Percentiles rank a stretch among this genome's conserved stretches.
phyloP scores from a whole-genome alignment of 2,888 invertebrate genomes.

The Tachystola acroxantha region DNA sequence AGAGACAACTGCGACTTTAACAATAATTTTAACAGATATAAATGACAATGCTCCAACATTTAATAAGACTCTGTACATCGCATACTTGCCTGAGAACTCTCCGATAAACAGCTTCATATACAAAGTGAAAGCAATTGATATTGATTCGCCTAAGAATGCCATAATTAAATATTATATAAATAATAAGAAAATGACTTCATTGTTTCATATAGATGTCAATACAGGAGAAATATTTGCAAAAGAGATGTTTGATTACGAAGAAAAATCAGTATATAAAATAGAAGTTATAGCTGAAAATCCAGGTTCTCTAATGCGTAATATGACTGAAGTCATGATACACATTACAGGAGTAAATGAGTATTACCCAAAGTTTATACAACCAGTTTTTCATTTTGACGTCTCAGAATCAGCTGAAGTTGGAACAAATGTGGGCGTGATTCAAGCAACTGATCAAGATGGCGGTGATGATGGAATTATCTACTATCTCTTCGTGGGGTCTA shows the following conservation, averaged over 20 bases:
- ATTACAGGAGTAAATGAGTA: conserved; percentile 93
- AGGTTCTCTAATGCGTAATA: conserved; percentile 87
- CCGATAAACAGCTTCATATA: conserved; percentile 86
- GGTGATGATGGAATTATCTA: conserved; percentile 93
- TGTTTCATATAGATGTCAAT: conserved; percentile 87
- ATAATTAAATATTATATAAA: conserved; percentile 90
- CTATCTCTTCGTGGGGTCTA: conserved; percentile 95
- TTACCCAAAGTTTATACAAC: conserved; percentile 91
- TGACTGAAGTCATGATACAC: conserved; percentile 84
- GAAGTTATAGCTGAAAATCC: conserved; percentile 92
- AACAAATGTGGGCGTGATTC: conserved; percentile 89
- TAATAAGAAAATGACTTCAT: conserved; percentile 85
- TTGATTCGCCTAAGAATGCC: conserved; percentile 92
- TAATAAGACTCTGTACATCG: conserved; percentile 86
- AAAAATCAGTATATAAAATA: conserved; percentile 84
- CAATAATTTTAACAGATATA: conserved; percentile 92
- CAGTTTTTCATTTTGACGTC: conserved; percentile 94
- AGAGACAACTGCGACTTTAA: conserved; percentile 87
- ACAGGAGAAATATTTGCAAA: conserved; percentile 87
- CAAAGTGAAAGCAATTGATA: conserved; percentile 87
- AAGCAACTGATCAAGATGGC: conserved; percentile 93
- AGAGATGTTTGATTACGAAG: conserved; percentile 92
- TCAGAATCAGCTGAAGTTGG: conserved; percentile 94
- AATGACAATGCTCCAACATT: conserved; percentile 96
- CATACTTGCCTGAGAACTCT: conserved; percentile 90